Base-by-base conservation (phyloP, 2,888 invertebrate genomes). In the Watsonalla cultraria region DNA sequence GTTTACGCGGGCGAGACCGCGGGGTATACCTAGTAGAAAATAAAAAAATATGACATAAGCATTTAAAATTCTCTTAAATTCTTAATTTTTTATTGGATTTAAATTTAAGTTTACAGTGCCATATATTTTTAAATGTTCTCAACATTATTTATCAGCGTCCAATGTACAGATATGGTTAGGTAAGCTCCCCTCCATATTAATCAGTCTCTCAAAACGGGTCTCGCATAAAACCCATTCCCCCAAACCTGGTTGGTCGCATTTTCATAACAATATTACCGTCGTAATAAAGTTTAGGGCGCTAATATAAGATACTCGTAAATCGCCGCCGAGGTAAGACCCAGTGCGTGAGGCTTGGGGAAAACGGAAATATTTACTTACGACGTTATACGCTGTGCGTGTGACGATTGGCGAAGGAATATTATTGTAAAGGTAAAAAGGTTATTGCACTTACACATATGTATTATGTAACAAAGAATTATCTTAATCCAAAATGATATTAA, bases 211-310 rank as follows among this genome's bases (percentile, higher is more conserved):
- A 49, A 39, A 49, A 49, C 34, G 49, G 34, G 37, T 35, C 15
- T 13, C 14, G n/a, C 49, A 49, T 49, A 49, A 49, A 49, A 49
- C 49, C 15, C 8, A 49, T 39, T 49, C 37, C 37, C 33, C 14
- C 7, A 49, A 39, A 39, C 49, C 39, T 37, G 46, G 15, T 47
- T 57, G 58, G 50, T 34, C 63, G 62, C 67, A 66, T 73, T 78
- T 74, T 71, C 75, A 76, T 78, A 76, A 79, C 74, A 76, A 66
- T 74, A 74, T 81, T 74, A 78, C 67, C 56, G 60, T 52, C 54
- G 68, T 68, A 76, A 80, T 80, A 80, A 80, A 77, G 76, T 72
- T 72, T 73, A 64, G 65, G 60, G 62, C 66, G 66, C 73, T 79
- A 75, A 77, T 77, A 76, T 69, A 65, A 65, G 67, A 57, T 59